phyloP scores from a whole-genome alignment of 2,888 invertebrate species.

The Micropterix aruncella region DNA sequence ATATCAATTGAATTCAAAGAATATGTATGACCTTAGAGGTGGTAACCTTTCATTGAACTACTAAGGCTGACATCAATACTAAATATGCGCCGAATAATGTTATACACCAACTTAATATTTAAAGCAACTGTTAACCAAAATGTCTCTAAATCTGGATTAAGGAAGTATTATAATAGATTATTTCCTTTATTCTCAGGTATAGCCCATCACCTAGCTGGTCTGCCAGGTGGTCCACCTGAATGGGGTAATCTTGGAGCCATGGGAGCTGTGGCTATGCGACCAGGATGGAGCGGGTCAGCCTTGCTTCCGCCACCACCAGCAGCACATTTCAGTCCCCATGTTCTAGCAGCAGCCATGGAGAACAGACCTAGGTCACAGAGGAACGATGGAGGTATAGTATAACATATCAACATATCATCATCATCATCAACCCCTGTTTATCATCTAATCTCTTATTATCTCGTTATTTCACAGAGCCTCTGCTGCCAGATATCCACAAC shows the following conservation, averaged over 20 bases:
- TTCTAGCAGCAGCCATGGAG: conserved; percentile 36
- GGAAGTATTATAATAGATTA: not conserved
- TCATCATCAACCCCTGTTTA: not conserved
- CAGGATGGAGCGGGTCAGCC: conserved; percentile 17
- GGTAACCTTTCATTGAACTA: too few species aligned
- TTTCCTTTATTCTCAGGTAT: conserved; percentile 39
- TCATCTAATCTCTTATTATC: not conserved
- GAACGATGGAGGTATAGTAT: conserved; percentile 28
- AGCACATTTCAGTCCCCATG: conserved; percentile 43
- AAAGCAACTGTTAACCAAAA: too few species aligned
- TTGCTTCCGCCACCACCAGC: conserved; percentile 32
- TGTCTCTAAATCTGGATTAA: too few species aligned
- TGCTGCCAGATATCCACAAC: conserved; percentile 6
- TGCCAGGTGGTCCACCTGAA: conserved; percentile 40
- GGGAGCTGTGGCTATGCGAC: conserved; percentile 24
- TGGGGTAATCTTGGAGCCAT: conserved; percentile 53
- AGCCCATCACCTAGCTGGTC: conserved; percentile 58
- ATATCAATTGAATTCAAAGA: too few species aligned
- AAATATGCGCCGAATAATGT: too few species aligned
- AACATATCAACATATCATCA: not conserved
- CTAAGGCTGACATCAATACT: too few species aligned
- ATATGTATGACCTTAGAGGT: too few species aligned
- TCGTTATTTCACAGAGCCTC: conserved; percentile 6
- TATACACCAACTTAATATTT: too few species aligned
- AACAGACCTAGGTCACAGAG: conserved; percentile 32